Evolutionary conservation across 2,888 invertebrate genomes (phyloP).

Genomic region (Xylota sylvarum): DNA sequence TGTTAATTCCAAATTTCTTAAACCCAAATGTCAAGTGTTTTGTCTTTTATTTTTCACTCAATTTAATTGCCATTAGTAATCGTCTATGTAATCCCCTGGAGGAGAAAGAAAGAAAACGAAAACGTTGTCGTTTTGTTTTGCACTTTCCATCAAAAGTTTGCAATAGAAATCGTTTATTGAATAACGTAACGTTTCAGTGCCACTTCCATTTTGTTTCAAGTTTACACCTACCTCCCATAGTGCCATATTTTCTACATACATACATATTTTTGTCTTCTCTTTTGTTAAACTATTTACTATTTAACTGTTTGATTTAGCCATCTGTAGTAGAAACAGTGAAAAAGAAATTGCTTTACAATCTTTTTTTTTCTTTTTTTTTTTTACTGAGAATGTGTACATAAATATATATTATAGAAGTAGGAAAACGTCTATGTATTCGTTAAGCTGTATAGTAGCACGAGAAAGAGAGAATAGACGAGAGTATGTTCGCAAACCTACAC

Average conservation of each 20-base stretch:
- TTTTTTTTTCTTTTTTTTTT: not conserved
- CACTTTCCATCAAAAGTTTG: not conserved
- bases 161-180: conserved; percentile 17
- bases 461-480: conserved; percentile 1
- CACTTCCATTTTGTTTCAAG: conserved; percentile 24
- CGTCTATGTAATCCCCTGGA: not conserved
- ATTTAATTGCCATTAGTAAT: not conserved
- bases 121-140: not conserved
- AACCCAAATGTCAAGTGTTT: not conserved
- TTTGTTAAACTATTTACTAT: not conserved
- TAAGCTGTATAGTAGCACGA: not conserved
- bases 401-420: not conserved
- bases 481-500: conserved; percentile 34
- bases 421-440: conserved; percentile 5
- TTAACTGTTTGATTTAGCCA: conserved; percentile 1
- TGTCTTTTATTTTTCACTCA: not conserved
- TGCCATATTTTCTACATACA: not conserved
- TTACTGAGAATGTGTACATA: not conserved
- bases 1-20: too few relatives aligned
- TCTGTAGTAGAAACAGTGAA: not conserved
- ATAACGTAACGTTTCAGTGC: conserved; percentile 17
- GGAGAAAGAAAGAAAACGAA: not conserved
- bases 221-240: conserved; percentile 12
- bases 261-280: not conserved
- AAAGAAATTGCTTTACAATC: not conserved